Base-by-base conservation (phyloP, 2,888 invertebrate genomes). In the Eucera pruinosa region DNA sequence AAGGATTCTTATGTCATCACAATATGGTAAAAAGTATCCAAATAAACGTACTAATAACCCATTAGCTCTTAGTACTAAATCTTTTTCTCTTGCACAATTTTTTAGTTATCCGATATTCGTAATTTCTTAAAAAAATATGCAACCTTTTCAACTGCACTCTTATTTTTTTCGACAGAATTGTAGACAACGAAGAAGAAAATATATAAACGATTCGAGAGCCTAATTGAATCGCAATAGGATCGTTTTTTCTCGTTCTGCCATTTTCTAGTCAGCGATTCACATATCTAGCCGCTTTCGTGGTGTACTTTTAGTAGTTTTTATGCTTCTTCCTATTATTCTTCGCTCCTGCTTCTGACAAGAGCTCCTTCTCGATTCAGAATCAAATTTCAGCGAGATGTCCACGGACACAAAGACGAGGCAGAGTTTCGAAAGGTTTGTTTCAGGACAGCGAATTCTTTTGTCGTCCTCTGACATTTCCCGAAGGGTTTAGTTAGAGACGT, bases 351-450 rank as follows among this genome's bases (percentile, higher is more conserved):
- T n/a, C n/a, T 52, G 18, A 41, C 47, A 61, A 65, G 66, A 50
- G 78, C 55, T 72, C 61, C 67, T 73, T 58, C 67, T 27, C 72
- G 68, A 68, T 43, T 61, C 48, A 45, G 84, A 84, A 84, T 84
- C 82, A 79, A 84, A 84, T 84, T 84, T 85, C 84, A 79, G 71
- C 65, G 75, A 71, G 73, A 76, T 68, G 68, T 67, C 57, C 33
- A 41, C 45, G 73, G 73, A 79, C 80, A 81, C 82, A 81, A 82
- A 79, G 82, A 47, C 70, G 48, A n/a, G 52, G 13, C 77, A 75
- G 75, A 82, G 74, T 75, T 84, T 64, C 79, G 67, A 74, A 79
- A 70, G 82, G 82, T 79, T 84, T 84, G 82, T 82, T 85, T 84
- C 76, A 78, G 68, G 45, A 69, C 71, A 66, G 57, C 11, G 58